Evolutionary conservation across 2,797 vertebrate genomes (phyloP).

Genomic region (Sorex maritimensis): DNA sequence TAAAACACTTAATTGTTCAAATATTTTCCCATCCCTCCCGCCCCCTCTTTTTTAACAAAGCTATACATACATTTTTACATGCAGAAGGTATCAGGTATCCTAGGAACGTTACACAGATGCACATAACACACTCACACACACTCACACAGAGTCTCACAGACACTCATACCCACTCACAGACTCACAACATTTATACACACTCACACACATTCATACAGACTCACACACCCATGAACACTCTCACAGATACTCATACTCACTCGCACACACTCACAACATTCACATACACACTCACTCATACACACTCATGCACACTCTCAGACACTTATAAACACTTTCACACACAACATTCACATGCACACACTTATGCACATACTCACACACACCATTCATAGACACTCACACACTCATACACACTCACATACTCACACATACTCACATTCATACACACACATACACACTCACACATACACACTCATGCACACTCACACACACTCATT

Average conservation of each 20-base stretch:
- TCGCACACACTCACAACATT: too few relatives aligned
- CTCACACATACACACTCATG: too few relatives aligned
- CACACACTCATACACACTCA: too few relatives aligned
- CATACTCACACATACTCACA: too few relatives aligned
- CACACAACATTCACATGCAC: too few relatives aligned
- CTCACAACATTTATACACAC: not conserved
- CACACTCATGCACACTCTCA: too few relatives aligned
- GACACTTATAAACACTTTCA: too few relatives aligned
- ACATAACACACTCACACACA: not conserved
- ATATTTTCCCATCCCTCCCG: not conserved
- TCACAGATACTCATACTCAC: not conserved
- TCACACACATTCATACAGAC: not conserved
- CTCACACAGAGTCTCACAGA: not conserved
- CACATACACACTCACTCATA: too few relatives aligned
- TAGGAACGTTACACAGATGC: not conserved
- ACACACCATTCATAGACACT: too few relatives aligned
- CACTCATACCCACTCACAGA: not conserved
- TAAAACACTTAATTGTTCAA: not conserved
- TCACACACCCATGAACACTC: not conserved
- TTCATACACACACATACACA: too few relatives aligned
- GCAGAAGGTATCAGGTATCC: not conserved
- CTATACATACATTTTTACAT: not conserved
- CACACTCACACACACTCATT: too few relatives aligned
- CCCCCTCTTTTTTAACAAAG: not conserved
- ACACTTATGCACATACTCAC: too few relatives aligned